These are phyloP conservation scores for Drosophila guanche DNA, from an alignment of 1,140 invertebrate genomes.

Conservation along the genomic window DNA sequence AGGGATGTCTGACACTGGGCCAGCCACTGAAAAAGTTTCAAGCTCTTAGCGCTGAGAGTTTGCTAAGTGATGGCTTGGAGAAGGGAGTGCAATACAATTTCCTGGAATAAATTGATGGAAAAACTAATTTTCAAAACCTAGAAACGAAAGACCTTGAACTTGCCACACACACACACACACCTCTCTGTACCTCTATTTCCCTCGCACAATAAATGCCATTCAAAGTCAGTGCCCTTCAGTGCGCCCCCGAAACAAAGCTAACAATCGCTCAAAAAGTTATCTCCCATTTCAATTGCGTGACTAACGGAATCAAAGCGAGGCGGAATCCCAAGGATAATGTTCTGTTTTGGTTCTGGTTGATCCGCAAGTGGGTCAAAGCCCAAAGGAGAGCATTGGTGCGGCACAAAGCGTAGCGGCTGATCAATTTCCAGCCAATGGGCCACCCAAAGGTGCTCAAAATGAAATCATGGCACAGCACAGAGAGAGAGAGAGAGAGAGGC, in stretches of 20 bases:
- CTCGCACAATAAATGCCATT: not conserved
- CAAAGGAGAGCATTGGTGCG: constrained; percentile 25
- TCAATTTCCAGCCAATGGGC: constrained; percentile 56
- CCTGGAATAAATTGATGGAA: constrained; percentile 2
- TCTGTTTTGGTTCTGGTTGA: not conserved
- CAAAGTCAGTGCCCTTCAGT: constrained; percentile 1
- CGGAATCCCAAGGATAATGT: constrained; percentile 33
- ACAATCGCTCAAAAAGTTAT: not conserved
- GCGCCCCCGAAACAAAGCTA: constrained; percentile 5
- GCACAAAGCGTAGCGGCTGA: constrained; percentile 24
- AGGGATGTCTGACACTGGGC: constrained; percentile 5
- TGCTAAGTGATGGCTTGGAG: not conserved
- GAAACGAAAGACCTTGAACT: constrained; percentile 54
- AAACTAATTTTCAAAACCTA: constrained; percentile 2
- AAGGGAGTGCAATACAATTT: constrained; percentile 1
- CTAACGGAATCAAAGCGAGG: constrained; percentile 33
- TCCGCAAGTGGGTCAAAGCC: constrained; percentile 54
- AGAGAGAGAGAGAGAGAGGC: constrained; percentile 1
- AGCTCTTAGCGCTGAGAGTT: constrained; percentile 26
- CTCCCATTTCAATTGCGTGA: constrained; percentile 53
- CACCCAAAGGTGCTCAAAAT: constrained; percentile 62
- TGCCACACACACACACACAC: constrained; percentile 38
- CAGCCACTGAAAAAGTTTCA: constrained; percentile 6
- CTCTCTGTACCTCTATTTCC: not conserved
- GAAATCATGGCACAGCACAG: constrained; percentile 22